Base-by-base conservation (phyloP, 2,888 invertebrate genomes). In the Hydropsyche betteni region DNA sequence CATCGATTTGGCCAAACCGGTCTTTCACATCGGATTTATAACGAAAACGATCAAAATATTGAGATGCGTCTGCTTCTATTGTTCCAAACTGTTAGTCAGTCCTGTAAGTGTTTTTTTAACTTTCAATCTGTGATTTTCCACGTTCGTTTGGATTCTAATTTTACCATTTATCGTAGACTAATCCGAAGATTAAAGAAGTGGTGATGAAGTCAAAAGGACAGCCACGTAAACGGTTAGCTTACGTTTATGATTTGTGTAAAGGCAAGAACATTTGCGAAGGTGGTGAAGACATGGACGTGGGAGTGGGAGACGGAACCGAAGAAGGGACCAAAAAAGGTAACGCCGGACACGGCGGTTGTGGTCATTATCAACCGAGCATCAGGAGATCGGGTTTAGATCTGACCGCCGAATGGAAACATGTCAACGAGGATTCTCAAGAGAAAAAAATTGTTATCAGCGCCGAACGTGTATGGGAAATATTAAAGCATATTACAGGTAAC, bases 61-160 rank as follows among this genome's bases (percentile, higher is more conserved):
- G n/a, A 89, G 99, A 85, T 99, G 99, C 86, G 98, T 99, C 33
- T 99, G 99, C 84, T 99, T 98, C 85, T 99, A 97, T 84, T 99
- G 99, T 85, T 99, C 99, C 68, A 98, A 98, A 84, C 88, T 99
- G 81, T 90, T 99, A 80, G 96, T 99, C 76, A 98, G 95, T 82
- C 95, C 97, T 55, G 94, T 95, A 88, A 94, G 94, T 91, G 85
- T 83, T 24, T 24, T n/a, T 36, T 69, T 58, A 6, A 36, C 69
- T 8, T 36, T 12, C 12, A 58, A 34, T 38, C 44, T 1, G 6
- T 51, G 34, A 16, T 70, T 70, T 10, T 75, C 34, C n/a, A 44
- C 64, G 38, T 14, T 68, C 0, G 81, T 85, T 85, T 51, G 85
- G 85, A 74, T 84, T 85, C 80, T 83, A 71, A 64, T 68, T 51